phyloP scores from a whole-genome alignment of 2,888 invertebrate species.

The Leptothorax acervorum region DNA sequence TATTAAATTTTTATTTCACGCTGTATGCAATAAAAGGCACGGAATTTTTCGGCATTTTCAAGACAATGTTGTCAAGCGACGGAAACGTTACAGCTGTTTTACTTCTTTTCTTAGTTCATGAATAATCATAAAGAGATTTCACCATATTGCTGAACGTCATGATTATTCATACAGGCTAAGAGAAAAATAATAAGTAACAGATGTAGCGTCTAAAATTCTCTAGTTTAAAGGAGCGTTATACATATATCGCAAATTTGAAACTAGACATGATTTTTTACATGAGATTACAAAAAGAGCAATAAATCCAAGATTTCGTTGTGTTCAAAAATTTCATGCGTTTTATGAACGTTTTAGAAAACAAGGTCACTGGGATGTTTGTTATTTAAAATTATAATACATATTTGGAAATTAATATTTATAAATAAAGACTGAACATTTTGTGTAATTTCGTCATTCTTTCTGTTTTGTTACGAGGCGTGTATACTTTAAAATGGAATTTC shows the following conservation, averaged over 20 bases:
- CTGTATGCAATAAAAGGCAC: not conserved
- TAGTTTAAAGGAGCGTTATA: not conserved
- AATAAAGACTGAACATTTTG: not conserved
- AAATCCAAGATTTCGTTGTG: not conserved
- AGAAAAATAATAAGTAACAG: conserved; percentile 21
- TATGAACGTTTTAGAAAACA: too few relatives aligned
- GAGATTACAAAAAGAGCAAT: not conserved
- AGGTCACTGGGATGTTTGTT: too few relatives aligned
- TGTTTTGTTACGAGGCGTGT: not conserved
- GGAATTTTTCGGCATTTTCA: not conserved
- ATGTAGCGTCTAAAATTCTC: conserved; percentile 1
- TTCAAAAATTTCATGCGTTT: not conserved
- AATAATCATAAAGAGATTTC: conserved; percentile 30
- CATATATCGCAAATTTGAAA: not conserved
- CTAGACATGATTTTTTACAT: not conserved
- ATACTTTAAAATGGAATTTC: not conserved
- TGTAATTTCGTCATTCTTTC: not conserved
- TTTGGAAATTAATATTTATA: not conserved
- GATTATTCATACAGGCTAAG: conserved; percentile 24
- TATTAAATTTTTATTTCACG: conserved; percentile 1
- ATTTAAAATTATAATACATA: not conserved
- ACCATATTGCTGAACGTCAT: not conserved
- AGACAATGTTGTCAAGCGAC: not conserved
- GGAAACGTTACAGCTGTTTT: not conserved
- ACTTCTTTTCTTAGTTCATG: conserved; percentile 12